Percentiles rank a stretch among this genome's conserved stretches.
Evolutionary conservation across 1,140 invertebrate genomes (phyloP).

Genomic region (Oryzaephilus surinamensis): DNA sequence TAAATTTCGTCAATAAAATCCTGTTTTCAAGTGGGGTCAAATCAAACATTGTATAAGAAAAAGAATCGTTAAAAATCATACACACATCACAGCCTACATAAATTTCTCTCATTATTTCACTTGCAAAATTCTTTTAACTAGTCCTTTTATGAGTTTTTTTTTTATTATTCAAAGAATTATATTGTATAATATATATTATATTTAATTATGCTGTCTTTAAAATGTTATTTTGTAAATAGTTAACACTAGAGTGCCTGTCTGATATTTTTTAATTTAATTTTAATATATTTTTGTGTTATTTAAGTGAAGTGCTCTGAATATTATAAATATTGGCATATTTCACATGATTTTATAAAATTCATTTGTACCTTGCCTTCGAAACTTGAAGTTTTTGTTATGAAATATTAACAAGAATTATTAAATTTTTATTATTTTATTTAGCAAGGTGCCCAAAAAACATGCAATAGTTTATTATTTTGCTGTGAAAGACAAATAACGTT

Average conservation of each 20-base stretch:
- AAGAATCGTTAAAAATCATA: constrained; percentile 1
- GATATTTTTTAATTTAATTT: constrained; percentile 12
- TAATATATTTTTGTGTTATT: constrained; percentile 8
- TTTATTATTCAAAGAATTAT: constrained; percentile 3
- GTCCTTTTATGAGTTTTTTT: constrained; percentile 5
- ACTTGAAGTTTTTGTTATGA: constrained; percentile 28
- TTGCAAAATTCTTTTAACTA: too few relatives aligned
- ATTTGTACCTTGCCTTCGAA: constrained; percentile 3
- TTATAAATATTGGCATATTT: constrained; percentile 30
- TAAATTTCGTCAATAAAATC: constrained; percentile 92
- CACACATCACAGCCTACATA: constrained; percentile 5
- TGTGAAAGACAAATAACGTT: constrained; percentile 13
- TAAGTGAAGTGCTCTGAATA: constrained; percentile 32
- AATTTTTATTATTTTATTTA: constrained; percentile 4
- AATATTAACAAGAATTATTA: constrained; percentile 23
- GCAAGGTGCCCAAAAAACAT: constrained; percentile 4
- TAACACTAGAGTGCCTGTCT: constrained; percentile 24
- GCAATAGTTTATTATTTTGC: constrained; percentile 6
- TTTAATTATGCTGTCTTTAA: constrained; percentile 11
- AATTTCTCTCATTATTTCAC: constrained; percentile 5
- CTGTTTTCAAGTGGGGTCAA: constrained; percentile 51
- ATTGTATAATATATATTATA: constrained; percentile 10
- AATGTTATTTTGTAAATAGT: constrained; percentile 17
- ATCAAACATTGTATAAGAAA: constrained; percentile 43
- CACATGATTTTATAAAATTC: constrained; percentile 6